phyloP scores from a whole-genome alignment of 2,888 invertebrate species.

The Parnassius orleans region DNA sequence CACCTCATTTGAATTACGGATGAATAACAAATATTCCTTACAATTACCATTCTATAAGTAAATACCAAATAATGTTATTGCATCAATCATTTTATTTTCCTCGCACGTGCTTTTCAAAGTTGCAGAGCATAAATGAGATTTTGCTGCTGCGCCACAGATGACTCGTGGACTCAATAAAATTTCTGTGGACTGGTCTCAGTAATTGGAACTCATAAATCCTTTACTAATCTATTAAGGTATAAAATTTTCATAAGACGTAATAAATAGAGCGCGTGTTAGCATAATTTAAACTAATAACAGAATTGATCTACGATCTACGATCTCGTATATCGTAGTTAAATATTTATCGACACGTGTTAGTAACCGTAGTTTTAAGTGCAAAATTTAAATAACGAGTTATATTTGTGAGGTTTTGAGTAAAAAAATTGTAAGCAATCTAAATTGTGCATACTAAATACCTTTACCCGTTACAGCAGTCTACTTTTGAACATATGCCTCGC shows the following conservation, averaged over 20 bases:
- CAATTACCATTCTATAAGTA: slow-evolving; percentile 35
- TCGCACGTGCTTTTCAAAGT: slow-evolving; percentile 41
- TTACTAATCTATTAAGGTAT: slow-evolving; percentile 16
- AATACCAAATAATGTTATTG: slow-evolving; percentile 41
- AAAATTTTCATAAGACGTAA: slow-evolving; percentile 15
- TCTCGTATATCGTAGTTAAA: slow-evolving; percentile 14
- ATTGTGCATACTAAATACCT: no score
- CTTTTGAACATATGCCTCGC: no score
- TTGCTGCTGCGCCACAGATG: slow-evolving; percentile 50
- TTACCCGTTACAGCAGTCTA: no score
- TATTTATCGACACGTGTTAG: slow-evolving; percentile 17
- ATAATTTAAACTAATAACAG: slow-evolving; percentile 23
- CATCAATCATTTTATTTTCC: slow-evolving; percentile 34
- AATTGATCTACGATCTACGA: slow-evolving; percentile 1
- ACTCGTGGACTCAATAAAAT: slow-evolving; percentile 68
- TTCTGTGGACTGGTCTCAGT: slow-evolving; percentile 39
- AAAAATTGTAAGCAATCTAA: no score
- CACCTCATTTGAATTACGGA: slow-evolving; percentile 2
- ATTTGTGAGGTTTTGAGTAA: no score
- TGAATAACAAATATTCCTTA: slow-evolving; percentile 6
- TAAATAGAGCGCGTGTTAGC: slow-evolving; percentile 10
- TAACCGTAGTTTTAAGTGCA: background rate
- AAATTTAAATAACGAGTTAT: no score
- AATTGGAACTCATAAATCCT: slow-evolving; percentile 51
- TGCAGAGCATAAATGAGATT: slow-evolving; percentile 33